Evolutionary conservation across 2,113 vertebrate genomes (phyloP).

Genomic region (Oceanodroma tethys): DNA sequence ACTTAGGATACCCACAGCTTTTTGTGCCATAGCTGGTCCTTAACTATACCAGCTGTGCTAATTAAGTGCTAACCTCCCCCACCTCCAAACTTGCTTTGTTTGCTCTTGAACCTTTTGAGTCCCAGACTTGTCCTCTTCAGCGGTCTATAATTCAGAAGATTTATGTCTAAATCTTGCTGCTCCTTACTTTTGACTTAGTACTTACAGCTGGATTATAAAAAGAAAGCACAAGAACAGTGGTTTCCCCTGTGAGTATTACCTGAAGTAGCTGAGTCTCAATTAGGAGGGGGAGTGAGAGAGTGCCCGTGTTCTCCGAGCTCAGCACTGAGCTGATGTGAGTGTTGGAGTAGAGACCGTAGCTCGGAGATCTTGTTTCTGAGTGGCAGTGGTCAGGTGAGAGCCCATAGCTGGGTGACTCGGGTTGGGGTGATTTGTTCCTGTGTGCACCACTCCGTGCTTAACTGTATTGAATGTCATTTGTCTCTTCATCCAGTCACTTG

Average conservation of each 20-base stretch:
- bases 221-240: not conserved
- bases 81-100: not conserved
- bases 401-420: not conserved
- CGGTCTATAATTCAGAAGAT: not conserved
- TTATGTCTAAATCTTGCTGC: not conserved
- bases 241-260: not conserved
- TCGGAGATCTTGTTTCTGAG: not conserved
- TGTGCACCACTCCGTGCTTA: not conserved
- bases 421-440: not conserved
- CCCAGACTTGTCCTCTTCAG: not conserved
- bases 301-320: not conserved
- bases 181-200: not conserved
- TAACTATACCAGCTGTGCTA: not conserved
- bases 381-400: not conserved
- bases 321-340: not conserved
- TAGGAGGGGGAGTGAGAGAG: not conserved
- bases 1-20: not conserved
- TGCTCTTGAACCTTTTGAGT: not conserved
- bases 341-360: not conserved
- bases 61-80: not conserved
- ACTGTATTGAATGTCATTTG: not conserved
- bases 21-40: not conserved
- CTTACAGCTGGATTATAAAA: not conserved
- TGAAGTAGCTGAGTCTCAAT: not conserved
- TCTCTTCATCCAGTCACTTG: not conserved